Evolutionary conservation across 2,888 invertebrate species (phyloP).

Genomic region (Acrobasis suavella): DNA sequence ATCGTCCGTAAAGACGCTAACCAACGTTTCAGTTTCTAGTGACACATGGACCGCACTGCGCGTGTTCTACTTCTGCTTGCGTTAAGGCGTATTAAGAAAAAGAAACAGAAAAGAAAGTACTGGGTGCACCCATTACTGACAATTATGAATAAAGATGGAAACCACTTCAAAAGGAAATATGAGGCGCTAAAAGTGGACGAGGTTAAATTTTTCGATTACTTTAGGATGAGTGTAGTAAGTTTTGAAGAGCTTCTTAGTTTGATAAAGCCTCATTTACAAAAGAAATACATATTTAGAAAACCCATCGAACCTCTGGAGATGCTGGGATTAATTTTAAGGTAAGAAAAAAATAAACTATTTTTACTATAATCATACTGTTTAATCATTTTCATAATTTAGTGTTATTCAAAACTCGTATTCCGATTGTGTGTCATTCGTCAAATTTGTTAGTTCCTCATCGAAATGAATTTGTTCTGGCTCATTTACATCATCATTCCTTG

Average conservation of each 20-base stretch:
- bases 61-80: constrained; percentile 1
- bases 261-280: constrained; percentile 34
- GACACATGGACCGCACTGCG: too few relatives aligned
- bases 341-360: not conserved
- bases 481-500: not conserved
- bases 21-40: not conserved
- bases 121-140: constrained; percentile 21
- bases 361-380: not conserved
- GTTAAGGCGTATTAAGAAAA: constrained; percentile 18
- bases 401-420: too few relatives aligned
- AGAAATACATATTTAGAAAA: constrained; percentile 33
- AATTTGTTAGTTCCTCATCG: too few relatives aligned
- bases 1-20: not conserved
- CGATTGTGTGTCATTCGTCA: too few relatives aligned
- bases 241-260: constrained; percentile 32
- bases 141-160: constrained; percentile 20
- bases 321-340: too few relatives aligned
- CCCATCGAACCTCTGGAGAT: constrained; percentile 29
- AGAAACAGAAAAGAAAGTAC: constrained; percentile 18
- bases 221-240: constrained; percentile 34
- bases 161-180: constrained; percentile 22
- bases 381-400: not conserved
- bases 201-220: constrained; percentile 34
- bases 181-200: constrained; percentile 23
- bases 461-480: too few relatives aligned